Evolutionary conservation across 2,113 vertebrate species (phyloP), one percentile per base, ranked within the genome.

Genomic region (Strigops habroptila): DNA sequence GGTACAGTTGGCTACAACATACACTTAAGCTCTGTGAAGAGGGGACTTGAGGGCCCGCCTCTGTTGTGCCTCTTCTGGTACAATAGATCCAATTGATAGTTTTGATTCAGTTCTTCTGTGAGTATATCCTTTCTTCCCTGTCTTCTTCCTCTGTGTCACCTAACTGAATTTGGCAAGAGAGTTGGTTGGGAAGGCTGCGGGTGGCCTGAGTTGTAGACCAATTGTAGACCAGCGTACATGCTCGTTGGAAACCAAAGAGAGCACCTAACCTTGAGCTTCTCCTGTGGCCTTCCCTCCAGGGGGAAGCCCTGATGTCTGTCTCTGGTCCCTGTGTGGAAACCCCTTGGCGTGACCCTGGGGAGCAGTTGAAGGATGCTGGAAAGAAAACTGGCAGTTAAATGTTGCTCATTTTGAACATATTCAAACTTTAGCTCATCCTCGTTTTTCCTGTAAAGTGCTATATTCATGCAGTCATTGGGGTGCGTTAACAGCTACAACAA

Each of bases 1-100:
- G 62, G 37, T 63, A 6, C 3, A 60, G 60, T 18, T 12, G 15
- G 1, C 59, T 14, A 33, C 30, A 44, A 35, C 81, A 35, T 14
- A 25, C 0, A 24, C 0, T 0, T 1, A 4, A 21, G 9, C 53
- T 83, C 49, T 95, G 53, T 52, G 22, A 52, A 6, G 1, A 11
- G 46, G 67, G 49, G 10, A 28, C 59, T 83, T 21, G 35, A 60
- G 86, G 69, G 37, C 63, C 27, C 24, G 18, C 28, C 68, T 62
- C 53, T 57, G 5, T 24, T 59, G 9, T 3, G 14, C 27, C 59
- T 73, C 23, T 90, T 74, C 24, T 60, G 13, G 65, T 76, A 14
- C 3, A 21, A 2, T 25, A 93, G 33, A 33, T 81, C 67, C 44
- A 35, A 1, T 30, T 59, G 14, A 16, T 59, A 16, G 33, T 37